Evolutionary conservation across 2,797 vertebrate genomes (phyloP), one percentile per base, ranked within the genome.

Genomic region (Mus caroli): DNA sequence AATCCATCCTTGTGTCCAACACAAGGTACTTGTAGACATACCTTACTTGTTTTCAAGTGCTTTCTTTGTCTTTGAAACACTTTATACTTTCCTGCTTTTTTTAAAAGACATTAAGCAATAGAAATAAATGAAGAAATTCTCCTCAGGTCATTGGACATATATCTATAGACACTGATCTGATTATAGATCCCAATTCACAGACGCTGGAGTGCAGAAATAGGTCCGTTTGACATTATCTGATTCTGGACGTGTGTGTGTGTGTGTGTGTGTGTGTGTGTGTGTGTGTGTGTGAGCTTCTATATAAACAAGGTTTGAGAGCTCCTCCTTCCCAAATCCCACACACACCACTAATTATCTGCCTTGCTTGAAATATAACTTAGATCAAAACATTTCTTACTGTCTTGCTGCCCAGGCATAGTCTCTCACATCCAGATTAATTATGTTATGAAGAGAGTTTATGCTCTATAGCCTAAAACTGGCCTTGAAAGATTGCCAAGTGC

Each of bases 21-120:
- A 6, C 92, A 64, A 92, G 96, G 76, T 60, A 13, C 87, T 96
- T 77, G 73, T n/a, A 34, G 54, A 97, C 92, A 94, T 24, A 94
- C 88, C 67, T 14, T 5, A 93, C 95, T 98, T 98, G 92, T 97
- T 96, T 97, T 67, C 62, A 77, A 80, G 93, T 97, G 88, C 34
- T 50, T 50, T 69, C 86, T 22, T 50, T 9, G 56, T 95, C 85
- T 73, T 94, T 82, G 40, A 31, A 26, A 0, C 0, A 34, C 73
- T 11, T 0, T 3, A 76, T 95, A 54, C 28, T 95, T 22, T 2
- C 56, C 82, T 78, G n/a, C 71, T 96, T 26, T 15, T 76, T 85
- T 97, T 96, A 73, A 83, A 83, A 1, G 0, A 1, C 82, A 37
- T 62, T 95, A 71, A 96, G 67, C 80, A 88, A 86, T 89, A 28